Conservation (phyloP, 1,140 invertebrate species). For the Colletes latitarsis region DNA sequence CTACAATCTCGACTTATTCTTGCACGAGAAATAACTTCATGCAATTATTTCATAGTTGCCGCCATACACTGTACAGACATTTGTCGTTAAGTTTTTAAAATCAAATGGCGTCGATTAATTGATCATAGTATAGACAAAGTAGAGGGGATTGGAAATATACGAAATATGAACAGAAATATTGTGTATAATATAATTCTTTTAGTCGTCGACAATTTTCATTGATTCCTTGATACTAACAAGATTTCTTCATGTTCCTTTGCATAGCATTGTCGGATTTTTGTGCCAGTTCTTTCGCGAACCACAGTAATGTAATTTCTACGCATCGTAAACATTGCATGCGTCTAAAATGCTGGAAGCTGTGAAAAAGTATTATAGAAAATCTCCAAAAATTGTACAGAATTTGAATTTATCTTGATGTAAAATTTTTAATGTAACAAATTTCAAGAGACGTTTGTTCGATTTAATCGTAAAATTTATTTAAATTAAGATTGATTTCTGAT, state of each 20-base stretch:
- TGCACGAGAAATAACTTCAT: background rate
- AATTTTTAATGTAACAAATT: background rate
- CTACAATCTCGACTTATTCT: background rate
- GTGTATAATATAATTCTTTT: background rate
- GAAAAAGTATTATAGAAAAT: constrained; percentile 74
- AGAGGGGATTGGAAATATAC: background rate
- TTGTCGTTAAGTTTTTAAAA: background rate
- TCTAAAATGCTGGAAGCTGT: constrained; percentile 61
- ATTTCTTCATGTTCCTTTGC: background rate
- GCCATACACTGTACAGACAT: background rate
- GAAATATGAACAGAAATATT: background rate
- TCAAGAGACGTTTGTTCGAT: background rate
- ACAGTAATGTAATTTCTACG: background rate
- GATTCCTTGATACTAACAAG: constrained; percentile 17
- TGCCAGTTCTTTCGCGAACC: background rate
- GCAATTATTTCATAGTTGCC: background rate
- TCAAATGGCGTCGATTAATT: background rate
- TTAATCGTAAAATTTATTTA: background rate
- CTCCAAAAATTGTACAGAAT: background rate
- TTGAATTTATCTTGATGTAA: background rate
- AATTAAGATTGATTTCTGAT: too few species aligned
- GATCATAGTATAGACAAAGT: background rate
- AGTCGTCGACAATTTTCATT: constrained; percentile 2
- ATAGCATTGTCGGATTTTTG: background rate
- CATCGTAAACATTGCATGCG: background rate